Evolutionary conservation across 2,113 vertebrate genomes (phyloP), one percentile per base, ranked within the genome.

Genomic region (Sapajus apella): DNA sequence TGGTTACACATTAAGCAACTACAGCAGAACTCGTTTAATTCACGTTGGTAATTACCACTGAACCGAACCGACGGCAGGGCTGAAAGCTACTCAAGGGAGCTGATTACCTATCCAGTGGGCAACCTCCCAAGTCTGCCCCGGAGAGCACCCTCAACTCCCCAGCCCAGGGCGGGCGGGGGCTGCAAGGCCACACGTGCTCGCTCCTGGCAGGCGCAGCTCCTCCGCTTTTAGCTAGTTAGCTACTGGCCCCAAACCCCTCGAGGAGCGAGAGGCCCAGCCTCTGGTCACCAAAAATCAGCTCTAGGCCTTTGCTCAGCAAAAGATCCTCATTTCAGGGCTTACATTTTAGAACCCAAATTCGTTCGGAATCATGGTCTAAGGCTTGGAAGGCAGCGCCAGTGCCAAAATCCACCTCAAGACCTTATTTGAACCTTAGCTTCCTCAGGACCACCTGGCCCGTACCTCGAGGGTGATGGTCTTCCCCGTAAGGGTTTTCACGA

Each of bases 401-500:
- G 14, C 76, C 8, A 8, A 35, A 23, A 21, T 6, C 21, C 66
- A 32, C 30, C 17, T 7, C 27, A 3, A 10, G 52, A 13, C 55
- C 82, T 17, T 0, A 2, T 1, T 2, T 85, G 3, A 80, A 61
- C 77, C 87, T 9, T 0, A 25, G 70, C 68, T 32, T 37, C 56
- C 89, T 8, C 94, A 1, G 21, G n/a, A 10, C 76, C 27, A 10
- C 90, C 52, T 0, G 10, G 94, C 55, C 37, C 79, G 95, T 98
- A 99, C 99, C 99, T 99, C 99, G 97, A 99, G 99, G 96, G 99
- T 99, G 98, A 99, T 99, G 27, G 99, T 99, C 98, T 99, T 99
- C 98, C 99, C 99, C 96, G 99, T 99, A n/a, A 99, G 99, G 97
- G 99, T 99, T 98, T 99, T 99, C 92, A 99, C 99, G 97, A 99